Evolutionary conservation across 2,888 invertebrate species (phyloP), one percentile per base, ranked within the genome.

Genomic region (Biston betularia): DNA sequence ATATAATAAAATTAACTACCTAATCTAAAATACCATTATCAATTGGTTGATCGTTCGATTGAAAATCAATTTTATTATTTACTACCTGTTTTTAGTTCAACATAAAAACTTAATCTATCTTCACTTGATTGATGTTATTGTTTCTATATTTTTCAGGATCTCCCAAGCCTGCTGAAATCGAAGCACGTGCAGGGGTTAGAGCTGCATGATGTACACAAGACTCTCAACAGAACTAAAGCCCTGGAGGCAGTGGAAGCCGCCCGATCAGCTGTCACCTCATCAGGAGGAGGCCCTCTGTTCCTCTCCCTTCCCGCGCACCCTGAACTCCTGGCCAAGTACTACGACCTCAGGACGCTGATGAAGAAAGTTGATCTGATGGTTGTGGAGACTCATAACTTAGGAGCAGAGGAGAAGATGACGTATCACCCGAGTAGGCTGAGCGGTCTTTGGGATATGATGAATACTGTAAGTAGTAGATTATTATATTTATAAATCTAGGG

Each of bases 371-470:
- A 96, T 78, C 85, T 95, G 57, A 95, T 96, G 89, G 94, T 96
- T 77, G 89, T 96, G 54, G 94, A 96, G 77, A 96, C 96, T 0
- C 95, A 96, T 75, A 95, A 95, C 55, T 82, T 97, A 86, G 95
- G 95, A 0, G 86, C 94, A 45, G 95, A 95, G 75, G 94, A 94
- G 79, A 95, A 96, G 79, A 95, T 95, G 87, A 96, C 97, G 1
- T 97, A 95, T 82, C 97, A 97, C 81, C 96, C 96, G 0, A 96
- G 96, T 78, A 89, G 97, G 64, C 86, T 97, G 73, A 96, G 96
- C 82, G 97, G 97, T 0, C 84, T 96, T 55, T 96, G 96, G 94
- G 97, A 97, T 77, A 96, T 96, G 94, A 95, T 96, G 84, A 97
- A 97, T 77, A 96, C 96, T 80, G 96, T 96, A 84, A 95, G 95